phyloP scores from a whole-genome alignment of 1,140 invertebrate species.

The Arctopsyche grandis region DNA sequence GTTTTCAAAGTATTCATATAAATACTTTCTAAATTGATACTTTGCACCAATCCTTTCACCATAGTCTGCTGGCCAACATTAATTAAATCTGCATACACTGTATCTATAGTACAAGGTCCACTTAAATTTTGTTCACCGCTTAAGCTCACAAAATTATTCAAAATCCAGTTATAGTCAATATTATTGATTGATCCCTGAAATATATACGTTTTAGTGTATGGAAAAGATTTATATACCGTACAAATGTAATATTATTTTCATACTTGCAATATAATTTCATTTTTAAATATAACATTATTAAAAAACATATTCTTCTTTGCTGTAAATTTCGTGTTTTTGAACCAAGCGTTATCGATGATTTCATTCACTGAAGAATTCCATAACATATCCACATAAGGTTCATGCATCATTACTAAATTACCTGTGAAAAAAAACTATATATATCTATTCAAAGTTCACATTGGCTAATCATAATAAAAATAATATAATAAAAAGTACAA shows the following conservation, averaged over 20 bases:
- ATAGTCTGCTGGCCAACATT: slow-evolving; percentile 36
- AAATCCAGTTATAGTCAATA: slow-evolving; percentile 41
- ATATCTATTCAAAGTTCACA: no score
- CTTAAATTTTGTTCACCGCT: slow-evolving; percentile 39
- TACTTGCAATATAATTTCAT: slow-evolving; percentile 28
- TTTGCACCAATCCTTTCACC: slow-evolving; percentile 33
- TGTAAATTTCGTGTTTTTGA: slow-evolving; percentile 34
- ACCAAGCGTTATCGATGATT: slow-evolving; percentile 54
- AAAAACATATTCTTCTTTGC: slow-evolving; percentile 37
- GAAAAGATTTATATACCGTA: neutral
- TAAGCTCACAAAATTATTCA: slow-evolving; percentile 41
- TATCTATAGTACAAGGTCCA: slow-evolving; percentile 13
- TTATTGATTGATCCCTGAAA: slow-evolving; percentile 41
- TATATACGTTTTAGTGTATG: neutral
- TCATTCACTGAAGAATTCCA: slow-evolving; percentile 55
- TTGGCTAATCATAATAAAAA: neutral
- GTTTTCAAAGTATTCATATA: slow-evolving; percentile 40
- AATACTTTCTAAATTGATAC: slow-evolving; percentile 31
- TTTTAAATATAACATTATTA: slow-evolving; percentile 36
- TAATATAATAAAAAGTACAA: neutral
- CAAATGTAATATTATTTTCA: slow-evolving; percentile 19
- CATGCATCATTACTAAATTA: slow-evolving; percentile 31
- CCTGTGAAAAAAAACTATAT: slow-evolving; percentile 43
- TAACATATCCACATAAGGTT: slow-evolving; percentile 50
- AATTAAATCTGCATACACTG: slow-evolving; percentile 26